Percentiles rank a stretch among this genome's conserved stretches.
phyloP scores from a whole-genome alignment of 2,797 vertebrate genomes.

The Acanthiza pusilla region DNA sequence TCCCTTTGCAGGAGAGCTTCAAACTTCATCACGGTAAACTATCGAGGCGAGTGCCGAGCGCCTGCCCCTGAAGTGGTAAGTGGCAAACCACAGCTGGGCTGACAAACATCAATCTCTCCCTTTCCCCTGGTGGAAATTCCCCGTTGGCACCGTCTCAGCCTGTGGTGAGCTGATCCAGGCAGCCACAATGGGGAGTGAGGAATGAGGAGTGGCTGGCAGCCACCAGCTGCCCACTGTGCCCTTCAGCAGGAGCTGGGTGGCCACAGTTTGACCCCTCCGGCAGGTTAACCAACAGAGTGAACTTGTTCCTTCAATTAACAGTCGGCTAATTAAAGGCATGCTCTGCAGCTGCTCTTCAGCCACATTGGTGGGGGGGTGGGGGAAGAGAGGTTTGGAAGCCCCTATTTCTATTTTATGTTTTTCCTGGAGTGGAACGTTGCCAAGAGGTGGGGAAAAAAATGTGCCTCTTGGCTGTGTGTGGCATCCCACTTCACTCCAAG shows the following conservation, averaged over 20 bases:
- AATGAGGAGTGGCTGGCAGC: neutral
- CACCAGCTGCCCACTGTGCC: neutral
- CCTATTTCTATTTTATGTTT: fast-evolving
- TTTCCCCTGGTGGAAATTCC: neutral
- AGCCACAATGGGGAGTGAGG: neutral
- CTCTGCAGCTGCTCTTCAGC: neutral
- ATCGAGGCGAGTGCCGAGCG: constrained; percentile 59
- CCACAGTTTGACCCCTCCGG: neutral
- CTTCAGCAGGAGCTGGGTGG: neutral
- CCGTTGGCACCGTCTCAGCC: fast-evolving
- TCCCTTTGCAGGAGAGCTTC: constrained; percentile 54
- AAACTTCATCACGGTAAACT: constrained; percentile 22
- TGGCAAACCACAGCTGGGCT: neutral
- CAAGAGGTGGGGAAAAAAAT: neutral
- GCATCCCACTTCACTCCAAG: neutral
- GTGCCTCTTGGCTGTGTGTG: neutral
- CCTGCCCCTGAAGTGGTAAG: constrained; percentile 58
- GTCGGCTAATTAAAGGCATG: neutral
- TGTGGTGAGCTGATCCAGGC: neutral
- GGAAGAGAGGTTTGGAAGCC: neutral
- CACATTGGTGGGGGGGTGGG: fast-evolving
- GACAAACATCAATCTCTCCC: neutral
- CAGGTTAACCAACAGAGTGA: neutral
- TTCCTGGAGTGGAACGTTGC: neutral
- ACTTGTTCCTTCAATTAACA: neutral